Base-by-base conservation (phyloP, 2,797 vertebrate genomes). In the Cynodonichthys magdalenae region DNA sequence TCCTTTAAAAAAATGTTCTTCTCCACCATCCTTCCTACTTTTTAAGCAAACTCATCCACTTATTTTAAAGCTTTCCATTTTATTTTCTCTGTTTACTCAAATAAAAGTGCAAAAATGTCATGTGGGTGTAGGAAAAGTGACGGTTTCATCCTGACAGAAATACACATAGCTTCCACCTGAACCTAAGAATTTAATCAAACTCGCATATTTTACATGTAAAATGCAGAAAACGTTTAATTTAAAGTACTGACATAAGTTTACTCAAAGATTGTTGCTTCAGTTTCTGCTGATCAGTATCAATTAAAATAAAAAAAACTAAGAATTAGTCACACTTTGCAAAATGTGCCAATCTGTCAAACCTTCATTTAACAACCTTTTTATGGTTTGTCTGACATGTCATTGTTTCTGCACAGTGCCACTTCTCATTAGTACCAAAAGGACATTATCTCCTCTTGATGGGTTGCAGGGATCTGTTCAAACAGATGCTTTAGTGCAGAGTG, bases 361-460 rank as follows among this genome's bases (percentile, higher is more conserved):
- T 48, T 47, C 27, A 19, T 50, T 53, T 59, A 29, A 47, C 11
- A 2, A 48, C 15, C 41, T 63, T 78, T 46, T 36, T 9, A 17
- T 57, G 18, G 39, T 61, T 63, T 63, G 7, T 20, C 49, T 63
- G 20, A 56, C 27, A 3, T 57, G 7, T 18, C 15, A 5, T 15
- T 15, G 6, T 42, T 29, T 29, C 15, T 18, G 3, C 15, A 15
- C 53, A 1, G 18, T 20, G n/a, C 18, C 62, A 5, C 14, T 52
- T 52, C 11, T 52, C 52, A 58, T 75, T 46, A 64, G 71, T 74
- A 55, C 67, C 70, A 69, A 69, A 14, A 9, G n/a, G 18, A 47
- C 14, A 17, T 39, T 31, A 67, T 79, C 68, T 34, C 53, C 15
- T 24, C 48, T 45, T 65, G 62, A 74, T 68, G 77, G 60, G 34